Evolutionary conservation across 2,797 vertebrate species (phyloP), one percentile per base, ranked within the genome.

Genomic region (Rhincodon typus): DNA sequence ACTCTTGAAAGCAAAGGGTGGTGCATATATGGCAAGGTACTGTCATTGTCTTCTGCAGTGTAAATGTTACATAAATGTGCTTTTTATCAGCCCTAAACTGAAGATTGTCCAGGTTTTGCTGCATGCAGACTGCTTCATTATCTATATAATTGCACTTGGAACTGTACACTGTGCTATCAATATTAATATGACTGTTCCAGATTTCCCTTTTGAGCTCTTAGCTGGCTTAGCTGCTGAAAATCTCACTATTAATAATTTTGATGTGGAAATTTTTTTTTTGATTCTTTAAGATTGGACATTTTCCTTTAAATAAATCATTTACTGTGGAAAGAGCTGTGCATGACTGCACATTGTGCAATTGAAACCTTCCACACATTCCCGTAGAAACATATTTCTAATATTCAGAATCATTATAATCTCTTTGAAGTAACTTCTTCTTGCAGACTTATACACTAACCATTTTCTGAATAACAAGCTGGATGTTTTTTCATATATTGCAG

Each of bases 161-260:
- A 25, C n/a, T 93, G 90, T 25, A 38, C n/a, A 93, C 21, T 15
- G 53, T 57, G 62, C 90, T 38, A 69, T 93, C 62, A 69, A 69
- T 93, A 93, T 25, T 67, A 69, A 42, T 38, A 69, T 69, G 90
- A 69, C 62, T 93, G n/a, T 93, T 93, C 62, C 62, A 93, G 66
- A 23, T 38, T 69, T 93, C n/a, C n/a, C 66, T 69, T 38, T 23
- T 69, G n/a, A 93, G n/a, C 25, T 93, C 62, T 93, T 93, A n/a
- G 23, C 90, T 93, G 21, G n/a, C 90, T 69, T 93, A n/a, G 66
- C 90, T 93, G 62, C n/a, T 67, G 6, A n/a, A 2, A 69, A n/a
- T 69, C 10, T 42, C 21, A 38, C n/a, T 69, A 38, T 1, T 42
- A 84, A 84, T 38, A 46, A 84, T 84, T 93, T n/a, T 93, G 57